Conservation (phyloP, 2,888 invertebrate species). For the Fragum sueziense region DNA sequence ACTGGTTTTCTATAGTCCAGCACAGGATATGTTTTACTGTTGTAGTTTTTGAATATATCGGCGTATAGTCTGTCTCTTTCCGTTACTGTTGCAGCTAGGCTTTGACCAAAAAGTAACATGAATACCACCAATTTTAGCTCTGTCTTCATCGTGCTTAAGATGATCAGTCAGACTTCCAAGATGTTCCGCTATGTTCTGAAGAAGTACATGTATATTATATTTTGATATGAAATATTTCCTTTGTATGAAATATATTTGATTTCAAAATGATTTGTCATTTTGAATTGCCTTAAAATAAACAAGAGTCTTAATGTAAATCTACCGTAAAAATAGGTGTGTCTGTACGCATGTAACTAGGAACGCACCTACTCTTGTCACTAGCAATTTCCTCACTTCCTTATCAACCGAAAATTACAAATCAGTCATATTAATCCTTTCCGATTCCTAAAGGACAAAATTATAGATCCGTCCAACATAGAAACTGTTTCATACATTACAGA, state of each 20-base stretch:
- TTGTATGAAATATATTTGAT: background rate
- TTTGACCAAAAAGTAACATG: background rate
- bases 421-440: no score
- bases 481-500: no score
- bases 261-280: background rate
- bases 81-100: background rate
- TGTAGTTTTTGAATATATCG: conserved; percentile 13
- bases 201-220: background rate
- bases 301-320: no score
- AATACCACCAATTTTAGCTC: background rate
- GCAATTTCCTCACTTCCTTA: no score
- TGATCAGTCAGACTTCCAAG: background rate
- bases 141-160: background rate
- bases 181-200: background rate
- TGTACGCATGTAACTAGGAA: no score
- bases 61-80: background rate
- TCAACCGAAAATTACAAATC: no score
- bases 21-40: conserved; percentile 1
- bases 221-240: background rate
- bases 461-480: no score
- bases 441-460: no score
- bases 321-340: no score
- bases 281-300: no score
- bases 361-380: no score
- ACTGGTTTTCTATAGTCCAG: background rate